These are phyloP conservation scores for Procavia capensis DNA, from an alignment of 2,113 vertebrate species.

Conservation along the genomic window DNA sequence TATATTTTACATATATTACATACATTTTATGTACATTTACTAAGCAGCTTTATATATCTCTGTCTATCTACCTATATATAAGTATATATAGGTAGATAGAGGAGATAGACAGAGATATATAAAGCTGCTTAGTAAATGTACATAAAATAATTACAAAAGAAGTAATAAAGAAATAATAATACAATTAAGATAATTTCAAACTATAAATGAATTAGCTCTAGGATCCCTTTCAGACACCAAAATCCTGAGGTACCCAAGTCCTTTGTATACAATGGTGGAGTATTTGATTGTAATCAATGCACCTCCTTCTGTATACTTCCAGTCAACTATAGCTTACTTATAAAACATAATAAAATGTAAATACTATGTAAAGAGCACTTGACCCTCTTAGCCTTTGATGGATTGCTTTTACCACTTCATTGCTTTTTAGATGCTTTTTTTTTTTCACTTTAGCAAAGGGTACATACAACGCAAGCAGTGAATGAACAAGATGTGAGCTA, in stretches of 20 bases:
- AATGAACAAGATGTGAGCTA: background rate
- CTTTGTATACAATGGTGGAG: background rate
- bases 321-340: background rate
- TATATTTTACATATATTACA: no score
- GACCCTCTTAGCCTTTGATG: background rate
- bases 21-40: background rate
- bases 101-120: no score
- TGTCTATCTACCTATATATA: no score
- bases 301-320: background rate
- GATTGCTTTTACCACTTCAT: background rate
- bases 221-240: background rate
- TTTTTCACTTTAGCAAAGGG: background rate
- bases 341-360: background rate
- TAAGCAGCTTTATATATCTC: background rate
- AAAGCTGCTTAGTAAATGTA: background rate
- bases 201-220: background rate
- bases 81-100: no score
- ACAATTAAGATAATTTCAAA: slow-evolving; percentile 28
- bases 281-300: background rate
- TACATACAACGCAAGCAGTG: background rate
- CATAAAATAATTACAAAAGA: background rate
- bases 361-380: background rate
- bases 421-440: background rate
- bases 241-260: background rate
- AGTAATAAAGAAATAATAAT: background rate